Conservation (phyloP, 2,888 invertebrate genomes). For the Camponotus fellah region DNA sequence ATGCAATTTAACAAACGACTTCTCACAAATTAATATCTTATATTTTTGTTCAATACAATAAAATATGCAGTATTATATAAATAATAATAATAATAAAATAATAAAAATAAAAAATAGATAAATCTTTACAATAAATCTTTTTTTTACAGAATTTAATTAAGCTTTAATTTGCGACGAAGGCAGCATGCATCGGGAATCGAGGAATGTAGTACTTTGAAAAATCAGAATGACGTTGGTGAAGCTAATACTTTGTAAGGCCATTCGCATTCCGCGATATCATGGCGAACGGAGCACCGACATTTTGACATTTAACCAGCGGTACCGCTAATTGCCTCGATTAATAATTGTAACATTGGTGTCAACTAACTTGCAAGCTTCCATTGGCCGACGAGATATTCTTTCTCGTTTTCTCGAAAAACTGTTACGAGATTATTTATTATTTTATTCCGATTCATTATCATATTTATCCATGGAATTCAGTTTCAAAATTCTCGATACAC, state of each 20-base stretch:
- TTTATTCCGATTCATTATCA: not conserved
- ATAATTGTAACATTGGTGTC: conserved; percentile 71
- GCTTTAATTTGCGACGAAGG: not conserved
- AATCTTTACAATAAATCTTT: not conserved
- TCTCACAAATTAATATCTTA: not conserved
- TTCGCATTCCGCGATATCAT: conserved; percentile 34
- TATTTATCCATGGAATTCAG: not conserved
- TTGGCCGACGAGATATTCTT: not conserved
- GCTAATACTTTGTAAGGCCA: conserved; percentile 22
- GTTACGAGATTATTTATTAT: not conserved
- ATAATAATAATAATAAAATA: too few relatives aligned
- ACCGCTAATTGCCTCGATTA: conserved; percentile 80
- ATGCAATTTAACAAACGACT: not conserved
- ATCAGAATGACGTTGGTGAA: conserved; percentile 24
- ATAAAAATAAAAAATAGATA: not conserved
- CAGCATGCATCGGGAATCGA: not conserved
- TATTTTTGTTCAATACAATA: not conserved
- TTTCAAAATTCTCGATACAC: conserved; percentile 1
- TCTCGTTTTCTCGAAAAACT: not conserved
- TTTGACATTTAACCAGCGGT: conserved; percentile 31
- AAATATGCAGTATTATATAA: too few relatives aligned
- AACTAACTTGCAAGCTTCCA: not conserved
- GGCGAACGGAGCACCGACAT: conserved; percentile 3
- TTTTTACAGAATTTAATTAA: not conserved
- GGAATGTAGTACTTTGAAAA: conserved; percentile 17